phyloP scores from a whole-genome alignment of 2,888 invertebrate genomes.

The Ypsolopha sequella region DNA sequence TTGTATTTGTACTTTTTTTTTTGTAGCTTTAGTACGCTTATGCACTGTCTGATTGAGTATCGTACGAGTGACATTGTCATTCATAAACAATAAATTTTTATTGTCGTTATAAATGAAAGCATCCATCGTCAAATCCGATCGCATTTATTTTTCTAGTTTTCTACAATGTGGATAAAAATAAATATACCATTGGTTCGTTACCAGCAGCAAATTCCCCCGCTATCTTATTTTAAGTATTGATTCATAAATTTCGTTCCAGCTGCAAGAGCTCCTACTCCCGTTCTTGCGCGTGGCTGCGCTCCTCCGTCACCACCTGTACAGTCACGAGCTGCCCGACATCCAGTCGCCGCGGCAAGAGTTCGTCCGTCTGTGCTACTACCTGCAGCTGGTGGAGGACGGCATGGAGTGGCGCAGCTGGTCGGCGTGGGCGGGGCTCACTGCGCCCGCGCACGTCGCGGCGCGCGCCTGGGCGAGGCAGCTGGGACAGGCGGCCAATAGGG shows the following conservation, averaged over 20 bases:
- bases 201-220: too few relatives aligned
- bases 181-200: too few relatives aligned
- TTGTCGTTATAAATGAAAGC: too few relatives aligned
- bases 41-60: too few relatives aligned
- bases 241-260: slow-evolving; percentile 42
- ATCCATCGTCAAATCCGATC: too few relatives aligned
- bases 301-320: slow-evolving; percentile 85
- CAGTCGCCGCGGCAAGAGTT: slow-evolving; percentile 78
- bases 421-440: neutral
- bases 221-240: too few relatives aligned
- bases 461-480: slow-evolving; percentile 7
- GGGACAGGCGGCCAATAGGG: slow-evolving; percentile 6
- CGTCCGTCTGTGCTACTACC: slow-evolving; percentile 80
- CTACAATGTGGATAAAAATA: too few relatives aligned
- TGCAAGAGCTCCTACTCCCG: slow-evolving; percentile 85
- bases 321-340: slow-evolving; percentile 79
- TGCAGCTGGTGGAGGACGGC: slow-evolving; percentile 68
- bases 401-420: slow-evolving; percentile 4
- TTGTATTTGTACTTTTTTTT: too few relatives aligned
- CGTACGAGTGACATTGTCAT: too few relatives aligned
- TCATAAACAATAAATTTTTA: too few relatives aligned
- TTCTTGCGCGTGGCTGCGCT: slow-evolving; percentile 88
- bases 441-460: neutral
- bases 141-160: too few relatives aligned
- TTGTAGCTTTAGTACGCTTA: too few relatives aligned